Percentiles rank a stretch among this genome's conserved stretches.
Conservation (phyloP, 2,888 invertebrate genomes). For the Argyresthia albistria region DNA sequence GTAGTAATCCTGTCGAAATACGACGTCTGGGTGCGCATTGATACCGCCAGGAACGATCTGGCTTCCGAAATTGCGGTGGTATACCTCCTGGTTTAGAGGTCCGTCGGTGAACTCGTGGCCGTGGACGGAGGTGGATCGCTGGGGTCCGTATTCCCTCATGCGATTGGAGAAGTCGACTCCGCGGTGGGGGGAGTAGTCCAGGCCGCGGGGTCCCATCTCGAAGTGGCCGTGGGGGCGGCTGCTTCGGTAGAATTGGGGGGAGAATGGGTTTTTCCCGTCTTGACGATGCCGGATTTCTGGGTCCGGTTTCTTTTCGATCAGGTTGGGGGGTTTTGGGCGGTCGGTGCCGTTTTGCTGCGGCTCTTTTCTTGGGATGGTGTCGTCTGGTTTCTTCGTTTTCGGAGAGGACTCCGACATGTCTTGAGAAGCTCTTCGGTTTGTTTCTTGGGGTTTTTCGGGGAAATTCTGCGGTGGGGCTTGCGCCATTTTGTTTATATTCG, state of each 20-base stretch:
- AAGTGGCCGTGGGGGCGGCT: constrained; percentile 57
- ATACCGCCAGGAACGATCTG: constrained; percentile 38
- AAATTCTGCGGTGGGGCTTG: constrained; percentile 57
- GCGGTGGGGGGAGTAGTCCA: constrained; percentile 64
- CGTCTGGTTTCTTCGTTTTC: constrained; percentile 16
- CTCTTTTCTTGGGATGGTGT: constrained; percentile 40
- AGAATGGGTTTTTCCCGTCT: constrained; percentile 47
- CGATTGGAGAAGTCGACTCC: constrained; percentile 48
- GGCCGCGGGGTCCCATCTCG: constrained; percentile 62
- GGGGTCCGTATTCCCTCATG: constrained; percentile 54
- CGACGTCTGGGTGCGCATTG: constrained; percentile 48
- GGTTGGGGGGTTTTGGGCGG: constrained; percentile 3
- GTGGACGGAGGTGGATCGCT: constrained; percentile 59
- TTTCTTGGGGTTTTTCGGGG: constrained; percentile 58
- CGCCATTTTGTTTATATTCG: constrained; percentile 43
- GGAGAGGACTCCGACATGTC: constrained; percentile 35
- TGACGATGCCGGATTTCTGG: constrained; percentile 27
- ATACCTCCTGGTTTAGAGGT: constrained; percentile 50
- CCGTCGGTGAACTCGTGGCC: constrained; percentile 62
- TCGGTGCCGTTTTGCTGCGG: constrained; percentile 21
- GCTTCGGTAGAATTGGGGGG: constrained; percentile 48
- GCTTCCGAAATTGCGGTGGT: constrained; percentile 52
- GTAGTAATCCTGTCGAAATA: constrained; percentile 59
- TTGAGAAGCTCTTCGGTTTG: constrained; percentile 53
- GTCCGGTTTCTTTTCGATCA: constrained; percentile 1